Evolutionary conservation across 1,140 invertebrate genomes (phyloP), one percentile per base, ranked within the genome.

Genomic region (Periplaneta americana): DNA sequence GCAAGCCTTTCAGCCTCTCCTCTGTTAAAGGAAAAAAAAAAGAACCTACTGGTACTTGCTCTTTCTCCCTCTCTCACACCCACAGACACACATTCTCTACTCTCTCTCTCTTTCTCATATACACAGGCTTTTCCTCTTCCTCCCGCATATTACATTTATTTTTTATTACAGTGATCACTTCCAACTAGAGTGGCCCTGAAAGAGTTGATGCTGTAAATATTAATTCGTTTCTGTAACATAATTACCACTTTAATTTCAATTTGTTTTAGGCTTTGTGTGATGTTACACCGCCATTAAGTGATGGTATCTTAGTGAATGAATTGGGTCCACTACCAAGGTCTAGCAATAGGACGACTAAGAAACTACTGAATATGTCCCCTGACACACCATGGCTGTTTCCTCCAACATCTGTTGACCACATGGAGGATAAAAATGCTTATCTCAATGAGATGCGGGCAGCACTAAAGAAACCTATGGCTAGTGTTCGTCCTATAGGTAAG

Each of bases 401-500:
- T 18, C 35, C 15, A 78, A 28, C 28, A 31, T 34, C 34, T 39
- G 10, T 36, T 13, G 48, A 66, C 28, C 48, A 78, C 3, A 15
- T 18, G 32, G 76, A 37, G 1, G 76, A 37, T 22, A 78, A 28
- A 32, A 78, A 36, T 81, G 9, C 80, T n/a, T 81, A 81, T n/a
- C 28, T 81, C 22, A 57, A 22, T 36, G 80, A 81, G 33, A 48
- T 81, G 74, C 74, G 75, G 33, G 80, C 80, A 31, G 34, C 80
- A n/a, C 28, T 81, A 32, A 81, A 81, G 33, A 80, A 80, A 57
- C 79, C 79, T 11, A 34, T 32, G 2, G 79, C 48, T 17, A 74
- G 31, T 74, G 79, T 66, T 6, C 34, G 28, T 15, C 66, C 79
- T 32, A 48, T 80, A 22, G 79, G 79, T 66, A 80, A 18, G 34